Evolutionary conservation across 2,888 invertebrate species (phyloP), one percentile per base, ranked within the genome.

Genomic region (Bembecia ichneumoniformis): DNA sequence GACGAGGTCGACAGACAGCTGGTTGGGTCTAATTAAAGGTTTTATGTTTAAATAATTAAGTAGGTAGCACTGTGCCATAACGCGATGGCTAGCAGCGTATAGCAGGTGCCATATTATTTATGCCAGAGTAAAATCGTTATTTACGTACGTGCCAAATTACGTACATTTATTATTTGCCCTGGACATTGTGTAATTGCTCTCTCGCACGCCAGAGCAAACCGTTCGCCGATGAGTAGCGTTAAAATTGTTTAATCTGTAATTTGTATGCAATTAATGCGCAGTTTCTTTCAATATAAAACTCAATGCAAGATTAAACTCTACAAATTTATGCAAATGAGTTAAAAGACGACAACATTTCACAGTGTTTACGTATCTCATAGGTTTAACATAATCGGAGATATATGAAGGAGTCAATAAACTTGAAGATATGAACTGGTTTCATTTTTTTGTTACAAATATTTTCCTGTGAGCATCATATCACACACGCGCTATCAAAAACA

Each of bases 1-100:
- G 65, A 62, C 86, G 83, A 84, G 84, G 84, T 68, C 79, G 66
- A 51, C 35, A 51, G 71, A 72, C 86, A 87, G 83, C 77, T 86
- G 86, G 69, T 50, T 28, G 49, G 58, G 63, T 75, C 78, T 84
- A 86, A 87, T 86, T 87, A 87, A 82, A 83, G 77, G 81, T 79
- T 84, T 84, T 82, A 83, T 80, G 77, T 74, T 79, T 77, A 82
- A 84, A 87, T 86, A 86, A 87, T 87, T 87, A 82, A 84, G 71
- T 79, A 72, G 60, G 72, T 68, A 69, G 55, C 57, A 58, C 60
- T 60, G 66, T 65, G 58, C 62, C 55, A 55, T 59, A 56, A 60
- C 52, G 58, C 50, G 48, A 48, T 50, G 49, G 44, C 9, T 44
- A 49, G 48, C 47, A 50, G 49, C 15, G 3, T 40, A 14, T 16